Evolutionary conservation across 1,140 invertebrate genomes (phyloP).

Genomic region (Sitophilus oryzae): DNA sequence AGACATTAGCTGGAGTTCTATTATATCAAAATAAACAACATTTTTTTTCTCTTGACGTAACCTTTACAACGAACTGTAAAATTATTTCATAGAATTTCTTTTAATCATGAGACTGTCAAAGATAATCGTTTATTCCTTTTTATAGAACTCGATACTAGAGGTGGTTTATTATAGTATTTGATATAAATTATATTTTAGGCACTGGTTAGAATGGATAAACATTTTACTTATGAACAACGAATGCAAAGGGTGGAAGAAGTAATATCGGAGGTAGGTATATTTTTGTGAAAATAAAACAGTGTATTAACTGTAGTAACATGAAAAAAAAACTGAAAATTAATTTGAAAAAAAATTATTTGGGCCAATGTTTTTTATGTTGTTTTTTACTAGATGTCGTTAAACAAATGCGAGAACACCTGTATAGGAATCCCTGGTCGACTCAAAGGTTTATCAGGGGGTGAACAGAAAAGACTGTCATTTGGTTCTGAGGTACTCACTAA

Average conservation of each 20-base stretch:
- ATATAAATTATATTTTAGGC: conserved; percentile 58
- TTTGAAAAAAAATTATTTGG: neutral
- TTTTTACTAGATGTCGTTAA: conserved; percentile 64
- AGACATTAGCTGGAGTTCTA: too few species aligned
- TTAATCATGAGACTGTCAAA: too few species aligned
- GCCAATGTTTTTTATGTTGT: neutral
- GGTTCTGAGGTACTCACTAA: conserved; percentile 93
- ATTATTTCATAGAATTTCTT: too few species aligned
- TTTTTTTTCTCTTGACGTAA: too few species aligned
- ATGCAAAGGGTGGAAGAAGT: conserved; percentile 84
- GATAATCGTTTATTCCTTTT: too few species aligned
- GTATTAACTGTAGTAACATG: neutral
- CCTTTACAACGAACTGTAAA: too few species aligned
- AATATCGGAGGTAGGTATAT: conserved; percentile 66
- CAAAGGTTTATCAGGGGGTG: conserved; percentile 93
- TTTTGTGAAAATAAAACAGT: neutral
- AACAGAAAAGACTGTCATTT: conserved; percentile 92
- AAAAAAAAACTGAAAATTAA: conserved; percentile 1
- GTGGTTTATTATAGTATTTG: too few species aligned
- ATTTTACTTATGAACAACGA: conserved; percentile 68
- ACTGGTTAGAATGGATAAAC: conserved; percentile 83
- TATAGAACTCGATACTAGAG: too few species aligned
- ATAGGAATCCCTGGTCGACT: conserved; percentile 80
- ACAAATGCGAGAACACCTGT: conserved; percentile 79
- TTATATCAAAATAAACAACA: too few species aligned